Base-by-base conservation (phyloP, 2,797 vertebrate species). In the Pyrocephalus nanus region DNA sequence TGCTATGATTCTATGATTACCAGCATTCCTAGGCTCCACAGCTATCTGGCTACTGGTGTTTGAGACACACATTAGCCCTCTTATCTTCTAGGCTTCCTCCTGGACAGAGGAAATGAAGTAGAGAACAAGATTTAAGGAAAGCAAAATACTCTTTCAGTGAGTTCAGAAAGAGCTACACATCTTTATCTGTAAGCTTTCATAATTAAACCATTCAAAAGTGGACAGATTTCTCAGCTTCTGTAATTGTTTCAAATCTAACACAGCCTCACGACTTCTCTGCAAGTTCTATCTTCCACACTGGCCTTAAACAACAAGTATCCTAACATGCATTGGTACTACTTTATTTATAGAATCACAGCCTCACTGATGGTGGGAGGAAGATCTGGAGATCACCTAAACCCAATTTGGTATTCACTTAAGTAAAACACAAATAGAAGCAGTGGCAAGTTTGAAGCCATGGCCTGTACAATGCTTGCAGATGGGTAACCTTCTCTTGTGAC, bases 21-120 rank as follows among this genome's bases (percentile, higher is more conserved):
- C 66, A 60, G 53, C 66, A 77, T 11, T 84, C 80, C 53, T 60
- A 65, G 60, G 34, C 40, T 72, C 40, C 73, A 47, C 15, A 47
- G 18, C 40, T 66, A 84, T 34, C 30, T 0, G 0, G 17, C 38
- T 84, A 45, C 20, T 0, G 0, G 25, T 47, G 18, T 32, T 60
- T 23, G 40, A 72, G 58, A 23, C 30, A 65, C 2, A 1, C 29
- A 71, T 34, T 47, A 71, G 21, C 15, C n/a, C 20, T 51, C 51
- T 45, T 45, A 65, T 51, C n/a, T 72, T 77, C 53, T 32, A 72
- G 40, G 66, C 22, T 53, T 47, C 40, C 36, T 23, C 11, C 40
- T 18, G 19, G 22, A 54, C 47, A 25, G 26, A 60, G 45, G 11
- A 87, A 23, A 43, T 73, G 36, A 25, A 64, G 12, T 1, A 51